Evolutionary conservation across 1,140 invertebrate species (phyloP), one percentile per base, ranked within the genome.

Genomic region (Drosophila lacertosa): DNA sequence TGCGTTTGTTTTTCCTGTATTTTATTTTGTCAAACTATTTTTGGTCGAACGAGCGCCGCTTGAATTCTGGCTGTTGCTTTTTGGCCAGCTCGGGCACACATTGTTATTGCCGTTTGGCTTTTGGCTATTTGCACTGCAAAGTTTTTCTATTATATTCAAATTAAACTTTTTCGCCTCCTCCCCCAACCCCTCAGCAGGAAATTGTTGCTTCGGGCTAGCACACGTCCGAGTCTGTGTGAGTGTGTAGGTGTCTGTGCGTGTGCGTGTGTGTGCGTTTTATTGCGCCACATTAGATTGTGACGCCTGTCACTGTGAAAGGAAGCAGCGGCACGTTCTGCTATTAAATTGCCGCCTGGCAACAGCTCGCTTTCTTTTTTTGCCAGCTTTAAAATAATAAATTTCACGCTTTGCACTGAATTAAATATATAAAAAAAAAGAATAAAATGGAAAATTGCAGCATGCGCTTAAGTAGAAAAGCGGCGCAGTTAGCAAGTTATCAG

Each of bases 81-180:
- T 68, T 62, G 54, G 54, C 44, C 59, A 57, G 47, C 44, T 63
- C 40, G 7, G 26, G 33, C 66, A 50, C 66, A 50, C 65, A 58
- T 75, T 72, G 67, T 67, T 79, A 47, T 80, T 74, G 62, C 39
- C 57, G 15, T 47, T 57, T 76, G 73, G 71, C 51, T 70, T 77
- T 74, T 58, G 20, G 62, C 71, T 59, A 64, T 71, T 77, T 74
- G 51, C 58, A 29, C 47, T 48, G 42, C 60, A 71, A 55, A 86
- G 82, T 86, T 86, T 86, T 88, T 88, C 82, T 88, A 88, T 88
- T 88, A 88, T 88, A 88, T 88, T 82, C 82, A 88, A 88, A 88
- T 88, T 88, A 88, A 88, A 88, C 82, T 88, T 88, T 88, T 64
- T 26, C 63, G 20, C 60, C 32, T n/a, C n/a, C 63, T 16, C 60